Conservation (phyloP, 2,888 invertebrate species). For the Embidobia sp. region DNA sequence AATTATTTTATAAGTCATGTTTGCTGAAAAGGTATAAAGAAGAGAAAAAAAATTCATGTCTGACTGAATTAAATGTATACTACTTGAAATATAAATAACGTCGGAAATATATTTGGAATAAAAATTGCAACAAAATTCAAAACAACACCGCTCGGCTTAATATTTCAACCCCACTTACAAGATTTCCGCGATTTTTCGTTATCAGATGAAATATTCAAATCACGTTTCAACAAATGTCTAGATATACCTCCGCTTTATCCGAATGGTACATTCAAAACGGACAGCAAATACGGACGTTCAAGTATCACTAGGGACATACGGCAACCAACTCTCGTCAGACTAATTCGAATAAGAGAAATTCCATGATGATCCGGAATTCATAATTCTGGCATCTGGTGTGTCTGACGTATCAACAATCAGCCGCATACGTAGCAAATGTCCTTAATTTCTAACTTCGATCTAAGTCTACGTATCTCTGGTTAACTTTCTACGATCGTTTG, state of each 20-base stretch:
- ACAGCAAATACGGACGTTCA: slow-evolving; percentile 45
- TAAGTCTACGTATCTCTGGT: slow-evolving; percentile 50
- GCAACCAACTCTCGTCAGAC: slow-evolving; percentile 60
- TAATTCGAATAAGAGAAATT: slow-evolving; percentile 68
- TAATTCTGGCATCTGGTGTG: slow-evolving; percentile 35
- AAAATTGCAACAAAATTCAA: slow-evolving; percentile 2
- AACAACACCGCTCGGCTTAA: slow-evolving; percentile 1
- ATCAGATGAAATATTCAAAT: slow-evolving; percentile 67
- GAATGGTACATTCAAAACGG: slow-evolving; percentile 67
- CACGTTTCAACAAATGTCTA: slow-evolving; percentile 65
- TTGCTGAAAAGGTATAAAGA: no score
- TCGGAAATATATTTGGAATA: background rate
- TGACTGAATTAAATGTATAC: no score
- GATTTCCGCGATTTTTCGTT: slow-evolving; percentile 26
- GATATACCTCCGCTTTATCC: slow-evolving; percentile 59
- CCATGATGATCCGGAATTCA: slow-evolving; percentile 40
- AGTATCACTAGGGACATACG: slow-evolving; percentile 59
- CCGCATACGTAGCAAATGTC: slow-evolving; percentile 15
- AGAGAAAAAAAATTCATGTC: no score
- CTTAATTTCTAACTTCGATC: slow-evolving; percentile 29
- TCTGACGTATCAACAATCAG: slow-evolving; percentile 29
- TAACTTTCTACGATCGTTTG: slow-evolving; percentile 22
- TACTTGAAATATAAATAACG: no score
- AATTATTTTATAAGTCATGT: no score
- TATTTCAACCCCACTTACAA: slow-evolving; percentile 13